A percentile compares a stretch with the other conserved stretches of the same genome.
Conservation (phyloP, 2,113 vertebrate genomes). For the Pagrus major region DNA sequence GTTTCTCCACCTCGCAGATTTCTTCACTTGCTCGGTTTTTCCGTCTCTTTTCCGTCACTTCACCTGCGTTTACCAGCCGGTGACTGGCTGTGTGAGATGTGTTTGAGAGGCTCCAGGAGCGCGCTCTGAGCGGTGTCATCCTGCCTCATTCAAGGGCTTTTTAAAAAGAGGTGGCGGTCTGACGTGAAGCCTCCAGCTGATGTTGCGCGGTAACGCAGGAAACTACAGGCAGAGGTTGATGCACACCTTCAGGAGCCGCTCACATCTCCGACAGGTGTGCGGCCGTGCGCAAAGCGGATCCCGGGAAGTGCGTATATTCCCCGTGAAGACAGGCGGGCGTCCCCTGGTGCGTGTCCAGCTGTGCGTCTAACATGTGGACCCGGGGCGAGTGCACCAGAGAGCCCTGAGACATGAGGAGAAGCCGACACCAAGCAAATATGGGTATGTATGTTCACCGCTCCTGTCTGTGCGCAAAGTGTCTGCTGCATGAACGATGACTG, state of each 20-base stretch:
- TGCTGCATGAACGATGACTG: constrained; percentile 57
- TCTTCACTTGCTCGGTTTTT: constrained; percentile 37
- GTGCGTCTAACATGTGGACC: constrained; percentile 79
- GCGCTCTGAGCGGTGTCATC: constrained; percentile 28
- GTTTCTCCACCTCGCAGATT: constrained; percentile 22
- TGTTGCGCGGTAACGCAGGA: constrained; percentile 52
- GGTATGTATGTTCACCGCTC: too few relatives aligned
- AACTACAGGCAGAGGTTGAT: constrained; percentile 61
- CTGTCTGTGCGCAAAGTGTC: constrained; percentile 45
- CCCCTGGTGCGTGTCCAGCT: constrained; percentile 57
- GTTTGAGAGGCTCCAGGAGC: constrained; percentile 6
- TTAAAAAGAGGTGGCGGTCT: constrained; percentile 11
- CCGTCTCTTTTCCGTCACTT: constrained; percentile 51
- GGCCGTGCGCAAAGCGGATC: constrained; percentile 48
- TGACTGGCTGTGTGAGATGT: constrained; percentile 36
- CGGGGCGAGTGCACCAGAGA: constrained; percentile 66
- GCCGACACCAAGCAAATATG: constrained; percentile 78
- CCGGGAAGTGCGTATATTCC: constrained; percentile 34
- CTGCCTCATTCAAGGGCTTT: constrained; percentile 28
- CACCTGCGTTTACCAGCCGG: constrained; percentile 66
- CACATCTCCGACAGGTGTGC: constrained; percentile 77
- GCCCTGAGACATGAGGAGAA: constrained; percentile 75
- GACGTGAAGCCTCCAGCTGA: constrained; percentile 40
- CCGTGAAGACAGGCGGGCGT: constrained; percentile 27
- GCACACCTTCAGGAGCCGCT: constrained; percentile 56